Conservation (phyloP, 2,113 vertebrate species). For the Aphyosemion australe region DNA sequence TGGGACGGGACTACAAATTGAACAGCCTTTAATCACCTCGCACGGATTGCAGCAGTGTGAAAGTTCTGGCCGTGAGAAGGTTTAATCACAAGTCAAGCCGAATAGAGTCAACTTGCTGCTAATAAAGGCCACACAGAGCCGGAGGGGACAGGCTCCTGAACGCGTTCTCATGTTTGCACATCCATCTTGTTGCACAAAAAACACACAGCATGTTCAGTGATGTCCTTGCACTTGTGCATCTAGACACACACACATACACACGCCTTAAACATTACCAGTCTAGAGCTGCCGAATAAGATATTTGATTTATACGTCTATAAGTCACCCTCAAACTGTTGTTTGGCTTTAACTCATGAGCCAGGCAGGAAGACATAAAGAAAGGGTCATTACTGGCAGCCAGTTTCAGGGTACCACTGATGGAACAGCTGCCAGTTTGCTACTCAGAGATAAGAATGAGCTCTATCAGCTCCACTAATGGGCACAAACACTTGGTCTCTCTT, state of each 20-base stretch:
- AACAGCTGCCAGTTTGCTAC: slow-evolving; percentile 14
- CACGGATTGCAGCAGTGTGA: slow-evolving; percentile 66
- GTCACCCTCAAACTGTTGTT: background rate
- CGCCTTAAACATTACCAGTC: background rate
- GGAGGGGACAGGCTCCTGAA: slow-evolving; percentile 15
- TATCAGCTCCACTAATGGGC: slow-evolving; percentile 26
- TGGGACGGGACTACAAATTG: slow-evolving; percentile 68
- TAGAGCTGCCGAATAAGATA: slow-evolving; percentile 1
- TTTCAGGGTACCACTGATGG: slow-evolving; percentile 40
- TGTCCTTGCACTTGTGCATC: background rate
- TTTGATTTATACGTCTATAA: background rate
- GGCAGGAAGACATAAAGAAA: too few species aligned
- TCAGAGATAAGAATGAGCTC: slow-evolving; percentile 19
- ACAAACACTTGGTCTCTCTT: slow-evolving; percentile 19
- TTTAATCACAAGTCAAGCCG: slow-evolving; percentile 68
- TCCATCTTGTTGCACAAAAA: slow-evolving; percentile 1
- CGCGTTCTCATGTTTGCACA: background rate
- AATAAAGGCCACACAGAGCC: slow-evolving; percentile 54
- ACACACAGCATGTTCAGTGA: background rate
- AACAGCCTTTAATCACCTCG: slow-evolving; percentile 73
- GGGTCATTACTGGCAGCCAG: background rate
- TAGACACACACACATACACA: background rate
- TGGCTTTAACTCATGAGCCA: background rate
- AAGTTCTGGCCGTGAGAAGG: slow-evolving; percentile 64
- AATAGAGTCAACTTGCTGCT: slow-evolving; percentile 64